Base-by-base conservation (phyloP, 2,113 vertebrate genomes). In the Hylia prasina region DNA sequence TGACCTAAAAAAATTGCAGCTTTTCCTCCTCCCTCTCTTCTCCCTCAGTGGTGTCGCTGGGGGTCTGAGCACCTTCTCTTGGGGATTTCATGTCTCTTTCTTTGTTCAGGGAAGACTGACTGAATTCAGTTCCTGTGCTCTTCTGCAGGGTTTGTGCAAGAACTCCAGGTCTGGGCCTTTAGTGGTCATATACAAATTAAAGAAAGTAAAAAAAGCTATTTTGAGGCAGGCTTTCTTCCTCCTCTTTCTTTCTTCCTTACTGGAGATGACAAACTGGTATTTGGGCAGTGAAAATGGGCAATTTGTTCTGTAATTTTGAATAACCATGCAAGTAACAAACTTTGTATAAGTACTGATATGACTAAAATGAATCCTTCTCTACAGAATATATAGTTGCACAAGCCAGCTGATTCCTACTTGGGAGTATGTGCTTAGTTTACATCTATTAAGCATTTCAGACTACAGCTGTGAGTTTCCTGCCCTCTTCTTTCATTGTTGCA, bases 41-140 rank as follows among this genome's bases (percentile, higher is more conserved):
- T 45, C 45, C 21, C 15, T 78, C 54, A 44, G 2, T 0, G 6
- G 42, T 0, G 0, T 22, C 39, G 68, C 60, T 71, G 30, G 48
- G 60, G 30, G 8, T 73, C 64, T 23, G 22, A 90, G 66, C 10
- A 50, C 60, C 30, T 89, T 87, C 33, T 51, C 33, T 47, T 24
- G 28, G 17, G 54, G 18, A n/a, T 51, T 83, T 68, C 15, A 7
- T 48, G 20, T 63, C 22, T 76, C 72, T 64, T 50, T 86, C 30
- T 47, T 79, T 50, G 51, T 35, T 75, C 30, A 56, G 27, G 44
- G 33, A 81, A 71, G 50, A 51, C 45, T 0, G 39, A 31, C 30
- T 63, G 63, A 66, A n/a, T 82, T 88, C 12, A n/a, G 31, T 7
- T 77, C 58, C 22, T 0, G 0, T 61, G 39, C 39, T 42, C 54